phyloP scores from a whole-genome alignment of 2,797 vertebrate species.

The Halcyon smyrnensis region DNA sequence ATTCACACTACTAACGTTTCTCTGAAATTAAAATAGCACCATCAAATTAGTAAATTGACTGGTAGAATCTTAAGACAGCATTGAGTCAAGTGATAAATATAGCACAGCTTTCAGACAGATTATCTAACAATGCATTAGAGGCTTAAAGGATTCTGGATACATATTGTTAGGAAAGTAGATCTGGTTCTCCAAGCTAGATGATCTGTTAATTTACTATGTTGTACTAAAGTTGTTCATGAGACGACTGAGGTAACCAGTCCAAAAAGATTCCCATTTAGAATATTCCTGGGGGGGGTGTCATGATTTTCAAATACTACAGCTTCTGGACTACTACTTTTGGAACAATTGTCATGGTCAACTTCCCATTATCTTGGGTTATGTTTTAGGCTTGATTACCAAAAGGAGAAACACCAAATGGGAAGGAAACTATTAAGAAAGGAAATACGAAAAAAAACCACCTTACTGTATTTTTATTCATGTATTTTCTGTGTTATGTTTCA shows the following conservation, averaged over 20 bases:
- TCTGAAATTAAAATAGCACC: not conserved
- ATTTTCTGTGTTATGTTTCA: not conserved
- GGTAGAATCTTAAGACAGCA: not conserved
- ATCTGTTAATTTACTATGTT: not conserved
- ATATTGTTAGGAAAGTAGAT: conserved; percentile 32
- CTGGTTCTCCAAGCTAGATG: not conserved
- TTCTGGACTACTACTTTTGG: not conserved
- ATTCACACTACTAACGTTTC: not conserved
- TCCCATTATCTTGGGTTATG: not conserved
- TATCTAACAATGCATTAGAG: conserved; percentile 56
- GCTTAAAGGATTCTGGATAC: conserved; percentile 42
- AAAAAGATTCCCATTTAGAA: not conserved
- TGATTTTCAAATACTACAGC: not conserved
- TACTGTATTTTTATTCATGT: not conserved
- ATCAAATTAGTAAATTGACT: not conserved
- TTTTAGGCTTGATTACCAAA: not conserved
- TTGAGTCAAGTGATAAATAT: conserved; percentile 34
- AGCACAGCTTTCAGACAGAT: conserved; percentile 12
- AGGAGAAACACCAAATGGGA: not conserved
- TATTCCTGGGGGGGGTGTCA: not conserved
- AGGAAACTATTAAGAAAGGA: not conserved
- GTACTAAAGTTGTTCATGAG: not conserved
- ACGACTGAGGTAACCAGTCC: not conserved
- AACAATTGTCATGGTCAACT: not conserved
- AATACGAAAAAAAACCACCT: not conserved